Evolutionary conservation across 2,888 invertebrate species (phyloP), one percentile per base, ranked within the genome.

Genomic region (Chloroclystis v-ata): DNA sequence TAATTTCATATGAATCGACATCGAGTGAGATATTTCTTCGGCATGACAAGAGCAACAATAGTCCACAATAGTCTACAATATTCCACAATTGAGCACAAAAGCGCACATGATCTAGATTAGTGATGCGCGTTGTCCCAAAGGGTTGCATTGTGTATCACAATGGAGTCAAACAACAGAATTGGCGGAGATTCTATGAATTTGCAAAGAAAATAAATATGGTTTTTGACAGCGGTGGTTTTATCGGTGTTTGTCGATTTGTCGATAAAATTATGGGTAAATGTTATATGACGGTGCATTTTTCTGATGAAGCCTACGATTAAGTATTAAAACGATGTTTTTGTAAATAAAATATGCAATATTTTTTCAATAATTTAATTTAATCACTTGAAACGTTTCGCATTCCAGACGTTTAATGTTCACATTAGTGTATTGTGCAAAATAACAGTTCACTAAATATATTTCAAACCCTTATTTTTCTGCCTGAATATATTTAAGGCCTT

Each of bases 121-220:
- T 83, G 82, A 84, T 74, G 80, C 82, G 78, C 68, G 80, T 87
- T 87, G 86, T 87, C 71, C 79, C 84, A 87, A 87, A 86, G 87
- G 86, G 86, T 87, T 87, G 78, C 72, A 72, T 82, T 83, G 78
- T 78, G 58, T 59, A 54, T 60, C 62, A 77, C 77, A 76, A 78
- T 70, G 66, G 74, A 75, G 75, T 75, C 84, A 83, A 83, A 85
- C 81, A 82, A 78, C 81, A 81, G 71, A 74, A 82, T 85, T 85
- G 78, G 82, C 81, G 78, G 65, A 61, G 72, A 75, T 86, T 85
- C 85, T 81, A 80, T 85, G 82, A 82, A 86, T 84, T 85, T 83
- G 66, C 78, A 86, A 86, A 84, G 85, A 86, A 85, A 84, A 87
- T 86, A 86, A 86, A 87, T 85, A 86, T 83, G 83, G 84, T 84